Evolutionary conservation across 2,113 vertebrate genomes (phyloP).

Genomic region (Ondatra zibethicus): DNA sequence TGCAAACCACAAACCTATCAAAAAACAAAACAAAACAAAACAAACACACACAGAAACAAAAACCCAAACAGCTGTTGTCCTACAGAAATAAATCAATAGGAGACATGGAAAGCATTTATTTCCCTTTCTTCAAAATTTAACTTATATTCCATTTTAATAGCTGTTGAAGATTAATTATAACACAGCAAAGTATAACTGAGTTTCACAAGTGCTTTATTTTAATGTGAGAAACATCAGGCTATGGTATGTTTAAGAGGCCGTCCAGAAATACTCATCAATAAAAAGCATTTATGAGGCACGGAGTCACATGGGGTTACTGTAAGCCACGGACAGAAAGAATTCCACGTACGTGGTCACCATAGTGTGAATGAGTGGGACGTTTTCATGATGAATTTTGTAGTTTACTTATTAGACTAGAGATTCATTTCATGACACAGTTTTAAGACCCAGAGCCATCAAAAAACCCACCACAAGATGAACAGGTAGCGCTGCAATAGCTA

Average conservation of each 20-base stretch:
- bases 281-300: slow-evolving; percentile 70
- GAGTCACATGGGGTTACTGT: slow-evolving; percentile 2
- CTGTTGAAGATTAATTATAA: slow-evolving; percentile 79
- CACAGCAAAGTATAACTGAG: slow-evolving; percentile 56
- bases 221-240: slow-evolving; percentile 72
- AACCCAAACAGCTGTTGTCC: slow-evolving; percentile 79
- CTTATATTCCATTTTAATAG: slow-evolving; percentile 76
- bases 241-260: slow-evolving; percentile 37
- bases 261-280: slow-evolving; percentile 57
- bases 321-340: slow-evolving; percentile 50
- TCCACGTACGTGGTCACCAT: neutral
- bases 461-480: slow-evolving; percentile 72
- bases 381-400: slow-evolving; percentile 36
- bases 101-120: slow-evolving; percentile 75
- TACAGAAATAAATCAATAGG: slow-evolving; percentile 77
- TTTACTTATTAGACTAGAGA: slow-evolving; percentile 49
- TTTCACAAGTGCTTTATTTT: slow-evolving; percentile 73
- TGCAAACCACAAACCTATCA: slow-evolving; percentile 89
- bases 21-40: slow-evolving; percentile 38
- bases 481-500: slow-evolving; percentile 74
- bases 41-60: neutral
- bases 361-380: neutral
- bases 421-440: slow-evolving; percentile 80
- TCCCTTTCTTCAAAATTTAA: slow-evolving; percentile 80
- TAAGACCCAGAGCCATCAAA: slow-evolving; percentile 82